Evolutionary conservation across 2,797 vertebrate genomes (phyloP), one percentile per base, ranked within the genome.

Genomic region (Poecilia velifera): DNA sequence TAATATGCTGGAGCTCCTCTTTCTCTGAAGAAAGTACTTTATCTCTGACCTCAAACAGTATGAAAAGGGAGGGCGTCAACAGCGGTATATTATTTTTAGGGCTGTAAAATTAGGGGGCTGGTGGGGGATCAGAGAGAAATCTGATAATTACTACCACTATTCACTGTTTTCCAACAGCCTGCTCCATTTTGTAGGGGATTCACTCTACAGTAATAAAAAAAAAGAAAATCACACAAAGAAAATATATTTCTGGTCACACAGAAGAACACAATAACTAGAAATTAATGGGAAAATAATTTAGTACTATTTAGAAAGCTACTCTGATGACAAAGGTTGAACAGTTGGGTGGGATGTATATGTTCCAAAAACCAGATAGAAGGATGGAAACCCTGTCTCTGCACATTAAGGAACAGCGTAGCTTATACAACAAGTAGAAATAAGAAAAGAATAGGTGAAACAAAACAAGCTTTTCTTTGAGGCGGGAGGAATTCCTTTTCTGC

Each of bases 211-310:
- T 72, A 43, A 84, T 79, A 49, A 84, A 20, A 79, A 81, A 53
- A 47, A 84, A 14, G 76, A 81, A 55, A 14, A 81, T 55, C 31
- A 31, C 53, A 87, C 43, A 75, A 78, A 76, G 66, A 59, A 73
- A 43, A 72, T 20, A 9, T 36, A 77, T 85, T 89, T 84, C 79
- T 82, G 45, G 73, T 79, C 74, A 83, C 72, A 72, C 43, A 72
- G 77, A 73, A 85, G 68, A 74, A 81, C 81, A 86, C 82, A 75
- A 85, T 88, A 66, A 18, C 83, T 78, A 76, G 74, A 89, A 89
- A 86, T 83, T 55, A 55, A 87, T 88, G 72, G 74, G 45, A 74
- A 41, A 74, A 53, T 46, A 46, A 76, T 57, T 77, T 45, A 70
- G 71, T 71, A 72, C 78, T 62, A 66, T 43, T 53, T 36, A 70